Percentiles rank a stretch among this genome's conserved stretches.
Conservation (phyloP, 2,113 vertebrate genomes). For the Lepus americanus region DNA sequence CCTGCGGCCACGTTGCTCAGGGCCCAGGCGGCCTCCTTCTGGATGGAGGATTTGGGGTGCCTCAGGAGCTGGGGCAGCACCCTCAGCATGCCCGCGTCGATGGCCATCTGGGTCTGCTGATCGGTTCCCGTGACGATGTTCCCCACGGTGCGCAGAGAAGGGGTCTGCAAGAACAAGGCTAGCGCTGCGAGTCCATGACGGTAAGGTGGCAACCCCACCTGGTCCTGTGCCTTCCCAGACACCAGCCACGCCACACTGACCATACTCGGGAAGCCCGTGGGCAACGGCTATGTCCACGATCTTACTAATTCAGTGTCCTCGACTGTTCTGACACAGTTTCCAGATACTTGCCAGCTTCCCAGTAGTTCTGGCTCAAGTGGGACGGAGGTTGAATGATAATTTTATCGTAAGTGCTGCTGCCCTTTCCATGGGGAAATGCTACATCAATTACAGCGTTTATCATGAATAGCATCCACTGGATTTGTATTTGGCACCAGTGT, state of each 20-base stretch:
- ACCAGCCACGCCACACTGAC: accelerated
- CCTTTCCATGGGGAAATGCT: background rate
- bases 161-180: conserved; percentile 87
- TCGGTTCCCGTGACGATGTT: conserved; percentile 96
- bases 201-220: background rate
- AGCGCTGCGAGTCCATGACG: background rate
- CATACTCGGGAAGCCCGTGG: background rate
- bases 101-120: conserved; percentile 92
- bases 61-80: conserved; percentile 90
- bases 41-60: conserved; percentile 88
- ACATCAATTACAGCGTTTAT: background rate
- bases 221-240: background rate
- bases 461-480: background rate
- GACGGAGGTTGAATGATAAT: background rate
- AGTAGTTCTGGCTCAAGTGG: background rate
- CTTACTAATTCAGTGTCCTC: background rate
- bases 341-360: background rate
- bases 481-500: background rate
- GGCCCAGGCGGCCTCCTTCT: conserved; percentile 94
- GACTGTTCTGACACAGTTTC: background rate
- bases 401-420: background rate
- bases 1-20: conserved; percentile 96
- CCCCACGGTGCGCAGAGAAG: conserved; percentile 92
- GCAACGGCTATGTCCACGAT: background rate
- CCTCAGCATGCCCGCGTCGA: conserved; percentile 89